Evolutionary conservation across 2,797 vertebrate genomes (phyloP).

Genomic region (Australoheros facetus): DNA sequence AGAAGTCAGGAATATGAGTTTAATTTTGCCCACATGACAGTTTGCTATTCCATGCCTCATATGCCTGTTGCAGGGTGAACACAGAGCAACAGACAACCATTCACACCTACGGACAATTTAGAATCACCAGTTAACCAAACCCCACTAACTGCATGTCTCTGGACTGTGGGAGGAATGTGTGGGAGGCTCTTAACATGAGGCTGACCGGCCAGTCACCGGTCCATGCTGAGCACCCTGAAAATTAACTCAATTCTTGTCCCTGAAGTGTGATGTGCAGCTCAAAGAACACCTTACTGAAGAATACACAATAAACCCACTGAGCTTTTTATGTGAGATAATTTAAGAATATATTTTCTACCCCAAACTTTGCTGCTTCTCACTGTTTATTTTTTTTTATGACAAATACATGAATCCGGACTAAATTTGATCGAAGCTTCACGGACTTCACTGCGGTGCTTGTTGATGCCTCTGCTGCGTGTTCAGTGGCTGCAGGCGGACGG

Average conservation of each 20-base stretch:
- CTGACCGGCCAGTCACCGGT: not conserved
- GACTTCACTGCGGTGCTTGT: slow-evolving; percentile 25
- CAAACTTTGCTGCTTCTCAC: not conserved
- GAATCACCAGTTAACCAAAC: no score
- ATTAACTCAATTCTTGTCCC: not conserved
- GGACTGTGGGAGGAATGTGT: no score
- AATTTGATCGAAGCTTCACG: not conserved
- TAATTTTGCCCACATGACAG: not conserved
- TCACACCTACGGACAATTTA: no score
- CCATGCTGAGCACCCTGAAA: not conserved
- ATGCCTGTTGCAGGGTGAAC: not conserved
- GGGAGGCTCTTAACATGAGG: no score
- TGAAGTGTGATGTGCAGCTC: not conserved
- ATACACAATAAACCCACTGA: not conserved
- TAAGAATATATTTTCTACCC: not conserved
- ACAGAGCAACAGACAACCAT: no score
- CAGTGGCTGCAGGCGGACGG: slow-evolving; percentile 46
- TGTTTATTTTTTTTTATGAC: not conserved
- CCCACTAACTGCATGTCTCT: no score
- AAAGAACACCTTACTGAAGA: not conserved
- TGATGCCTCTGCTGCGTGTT: slow-evolving; percentile 21
- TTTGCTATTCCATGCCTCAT: not conserved
- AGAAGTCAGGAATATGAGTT: not conserved
- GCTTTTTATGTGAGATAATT: not conserved
- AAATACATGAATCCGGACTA: not conserved